Percentiles rank a stretch among this genome's conserved stretches.
phyloP scores from a whole-genome alignment of 2,888 invertebrate species.

The Rhogogaster chlorosoma region DNA sequence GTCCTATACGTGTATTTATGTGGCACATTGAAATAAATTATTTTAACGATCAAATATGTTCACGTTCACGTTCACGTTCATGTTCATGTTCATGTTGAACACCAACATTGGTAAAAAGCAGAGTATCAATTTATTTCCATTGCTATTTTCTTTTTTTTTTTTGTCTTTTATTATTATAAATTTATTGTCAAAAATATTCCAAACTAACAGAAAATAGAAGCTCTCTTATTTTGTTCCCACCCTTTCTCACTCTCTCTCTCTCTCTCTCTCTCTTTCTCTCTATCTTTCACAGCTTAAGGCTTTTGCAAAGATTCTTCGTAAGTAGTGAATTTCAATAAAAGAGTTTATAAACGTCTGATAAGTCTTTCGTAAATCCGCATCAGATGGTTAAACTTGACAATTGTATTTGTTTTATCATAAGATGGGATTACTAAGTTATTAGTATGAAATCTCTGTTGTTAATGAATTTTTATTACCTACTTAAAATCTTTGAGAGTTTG shows the following conservation, averaged over 20 bases:
- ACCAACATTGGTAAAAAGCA: neutral
- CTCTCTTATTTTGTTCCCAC: conserved; percentile 33
- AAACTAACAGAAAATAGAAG: conserved; percentile 10
- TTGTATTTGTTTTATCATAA: neutral
- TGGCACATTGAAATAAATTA: conserved; percentile 49
- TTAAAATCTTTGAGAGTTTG: conserved; percentile 48
- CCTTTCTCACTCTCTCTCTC: conserved; percentile 59
- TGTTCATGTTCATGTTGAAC: conserved; percentile 21
- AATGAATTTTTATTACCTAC: conserved; percentile 15
- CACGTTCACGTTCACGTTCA: conserved; percentile 16
- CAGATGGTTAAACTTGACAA: conserved; percentile 27
- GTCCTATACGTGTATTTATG: conserved; percentile 42
- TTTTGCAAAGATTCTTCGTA: conserved; percentile 39
- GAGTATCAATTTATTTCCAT: conserved; percentile 32
- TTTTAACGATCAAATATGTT: conserved; percentile 32
- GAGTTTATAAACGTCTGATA: neutral
- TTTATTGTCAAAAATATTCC: neutral
- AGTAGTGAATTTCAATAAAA: conserved; percentile 15
- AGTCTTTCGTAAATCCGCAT: neutral
- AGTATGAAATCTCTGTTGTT: conserved; percentile 4
- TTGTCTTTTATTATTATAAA: neutral
- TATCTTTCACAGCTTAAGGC: conserved; percentile 28
- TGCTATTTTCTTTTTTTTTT: neutral
- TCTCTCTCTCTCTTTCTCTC: conserved; percentile 53
- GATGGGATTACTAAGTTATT: neutral